phyloP scores from a whole-genome alignment of 2,888 invertebrate genomes.

The Dorcus parallelipipedus region DNA sequence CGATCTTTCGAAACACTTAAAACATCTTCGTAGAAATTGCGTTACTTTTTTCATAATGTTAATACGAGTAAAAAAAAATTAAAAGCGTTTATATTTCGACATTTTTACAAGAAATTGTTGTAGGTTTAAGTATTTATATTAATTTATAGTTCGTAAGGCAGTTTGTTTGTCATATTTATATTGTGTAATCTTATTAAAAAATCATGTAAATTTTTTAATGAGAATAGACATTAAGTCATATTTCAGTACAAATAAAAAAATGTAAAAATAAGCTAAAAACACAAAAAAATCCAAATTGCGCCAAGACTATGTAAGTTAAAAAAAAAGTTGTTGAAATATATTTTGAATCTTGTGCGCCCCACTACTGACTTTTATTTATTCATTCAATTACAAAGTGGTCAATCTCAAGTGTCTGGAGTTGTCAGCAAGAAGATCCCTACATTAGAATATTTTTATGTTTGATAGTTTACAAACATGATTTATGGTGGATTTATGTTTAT shows the following conservation, averaged over 20 bases:
- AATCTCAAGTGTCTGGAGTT: no score
- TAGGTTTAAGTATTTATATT: constrained; percentile 44
- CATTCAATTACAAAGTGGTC: no score
- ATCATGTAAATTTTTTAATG: constrained; percentile 41
- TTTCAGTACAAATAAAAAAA: constrained; percentile 45
- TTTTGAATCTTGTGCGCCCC: constrained; percentile 45
- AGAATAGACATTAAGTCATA: constrained; percentile 44
- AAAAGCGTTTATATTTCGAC: constrained; percentile 25
- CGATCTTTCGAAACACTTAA: neutral
- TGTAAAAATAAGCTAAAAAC: constrained; percentile 37
- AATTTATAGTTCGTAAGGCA: constrained; percentile 43
- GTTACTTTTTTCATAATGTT: constrained; percentile 18
- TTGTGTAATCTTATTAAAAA: constrained; percentile 43
- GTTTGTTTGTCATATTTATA: constrained; percentile 38
- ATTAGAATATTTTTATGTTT: no score
- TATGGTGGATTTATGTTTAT: no score
- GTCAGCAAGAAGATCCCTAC: no score
- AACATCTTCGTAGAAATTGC: constrained; percentile 10
- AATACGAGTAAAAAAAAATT: constrained; percentile 13
- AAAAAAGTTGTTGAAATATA: constrained; percentile 43
- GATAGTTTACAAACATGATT: no score
- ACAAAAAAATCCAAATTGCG: constrained; percentile 39
- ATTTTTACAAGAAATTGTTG: constrained; percentile 31
- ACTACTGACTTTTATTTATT: constrained; percentile 8
- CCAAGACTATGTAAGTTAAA: constrained; percentile 41